These are phyloP conservation scores for Okapia johnstoni DNA, from an alignment of 2,113 vertebrate genomes.

Conservation along the genomic window DNA sequence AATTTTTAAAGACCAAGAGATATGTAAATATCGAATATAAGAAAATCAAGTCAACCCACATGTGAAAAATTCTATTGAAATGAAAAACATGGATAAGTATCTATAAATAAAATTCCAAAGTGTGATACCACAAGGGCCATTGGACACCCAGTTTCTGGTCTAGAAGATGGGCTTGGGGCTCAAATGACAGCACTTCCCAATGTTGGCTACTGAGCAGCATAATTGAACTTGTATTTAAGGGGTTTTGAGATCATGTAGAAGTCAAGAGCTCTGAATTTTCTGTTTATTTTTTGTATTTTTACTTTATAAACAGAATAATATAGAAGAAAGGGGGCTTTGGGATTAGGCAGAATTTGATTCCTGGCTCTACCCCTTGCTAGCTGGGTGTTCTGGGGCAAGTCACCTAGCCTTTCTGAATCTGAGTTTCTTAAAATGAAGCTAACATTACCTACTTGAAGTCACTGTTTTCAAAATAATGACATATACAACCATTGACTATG, in stretches of 20 bases:
- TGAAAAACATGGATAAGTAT: not conserved
- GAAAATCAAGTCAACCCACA: not conserved
- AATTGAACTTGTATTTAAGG: not conserved
- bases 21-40: slow-evolving; percentile 50
- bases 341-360: not conserved
- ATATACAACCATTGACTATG: not conserved
- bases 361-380: not conserved
- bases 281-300: not conserved
- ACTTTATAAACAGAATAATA: not conserved
- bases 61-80: not conserved
- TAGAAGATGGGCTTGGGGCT: not conserved
- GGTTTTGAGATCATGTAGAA: not conserved
- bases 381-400: not conserved
- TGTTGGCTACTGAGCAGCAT: not conserved
- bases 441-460: not conserved
- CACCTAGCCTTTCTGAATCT: not conserved
- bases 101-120: not conserved
- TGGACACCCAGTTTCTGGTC: not conserved
- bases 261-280: not conserved
- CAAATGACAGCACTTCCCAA: not conserved
- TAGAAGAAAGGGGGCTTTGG: not conserved
- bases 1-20: slow-evolving; percentile 32
- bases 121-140: not conserved
- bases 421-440: slow-evolving; percentile 1
- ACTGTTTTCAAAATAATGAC: not conserved